Evolutionary conservation across 2,797 vertebrate genomes (phyloP), one percentile per base, ranked within the genome.

Genomic region (Psittacula echo): DNA sequence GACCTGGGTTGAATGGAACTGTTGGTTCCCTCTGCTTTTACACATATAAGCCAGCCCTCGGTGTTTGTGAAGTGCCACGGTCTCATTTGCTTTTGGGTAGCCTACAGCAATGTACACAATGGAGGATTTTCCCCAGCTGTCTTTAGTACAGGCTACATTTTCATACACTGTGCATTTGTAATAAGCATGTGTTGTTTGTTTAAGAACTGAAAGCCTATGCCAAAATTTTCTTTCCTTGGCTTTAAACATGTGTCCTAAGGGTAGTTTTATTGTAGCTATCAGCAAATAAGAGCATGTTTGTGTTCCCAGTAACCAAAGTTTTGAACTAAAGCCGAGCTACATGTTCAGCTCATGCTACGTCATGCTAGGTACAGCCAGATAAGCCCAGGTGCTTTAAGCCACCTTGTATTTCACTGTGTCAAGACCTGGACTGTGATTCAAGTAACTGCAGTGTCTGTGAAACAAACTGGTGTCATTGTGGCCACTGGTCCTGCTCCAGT

Each of bases 231-330:
- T 85, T 89, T 72, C 77, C 85, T 78, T 95, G 85, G 71, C 67
- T 94, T 93, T 87, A 92, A 90, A 64, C 58, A 26, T 21, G 29
- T 90, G 77, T 53, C 93, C 83, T 83, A 51, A 88, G 85, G 91
- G 70, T 85, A 87, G 54, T 61, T 93, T 83, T 88, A 77, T 85
- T 87, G 65, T 30, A 95, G 72, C 27, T 85, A 44, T 47, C 50
- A 47, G 42, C 41, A 51, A 88, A 77, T 13, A 85, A 42, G 27
- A 80, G 27, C 16, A 20, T 45, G 12, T 74, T 61, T 90, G 41
- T 90, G 60, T 58, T 89, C 16, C 53, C 45, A 65, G 42, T 44
- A 71, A 67, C 91, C 71, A 5, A 61, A 89, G 45, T 76, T 77
- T 42, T 72, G 68, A 93, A 44, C 42, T 53, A 82, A 29, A 73